Evolutionary conservation across 2,113 vertebrate species (phyloP).

Genomic region (Gracilinanus agilis): DNA sequence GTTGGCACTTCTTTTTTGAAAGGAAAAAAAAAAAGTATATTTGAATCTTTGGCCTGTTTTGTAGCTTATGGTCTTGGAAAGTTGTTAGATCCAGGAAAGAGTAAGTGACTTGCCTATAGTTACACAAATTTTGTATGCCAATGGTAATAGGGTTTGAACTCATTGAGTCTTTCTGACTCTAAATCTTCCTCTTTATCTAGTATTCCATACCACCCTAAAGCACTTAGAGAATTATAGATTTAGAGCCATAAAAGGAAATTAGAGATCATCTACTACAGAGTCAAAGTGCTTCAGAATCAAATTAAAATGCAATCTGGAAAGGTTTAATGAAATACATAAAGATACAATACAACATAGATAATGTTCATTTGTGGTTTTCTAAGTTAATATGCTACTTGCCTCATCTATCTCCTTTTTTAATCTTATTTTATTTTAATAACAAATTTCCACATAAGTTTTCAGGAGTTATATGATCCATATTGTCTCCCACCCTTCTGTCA

Average conservation of each 20-base stretch:
- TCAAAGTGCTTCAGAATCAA: neutral
- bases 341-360: neutral
- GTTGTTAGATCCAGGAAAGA: neutral
- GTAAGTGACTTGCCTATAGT: neutral
- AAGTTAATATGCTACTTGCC: neutral
- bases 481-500: no score
- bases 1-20: neutral
- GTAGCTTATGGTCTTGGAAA: neutral
- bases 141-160: neutral
- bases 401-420: no score
- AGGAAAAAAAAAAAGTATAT: neutral
- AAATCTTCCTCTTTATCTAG: neutral
- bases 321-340: neutral
- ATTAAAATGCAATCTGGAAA: neutral
- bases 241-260: neutral
- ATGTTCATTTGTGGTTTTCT: neutral
- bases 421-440: no score
- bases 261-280: neutral
- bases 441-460: no score
- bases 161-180: neutral
- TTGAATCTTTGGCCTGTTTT: neutral
- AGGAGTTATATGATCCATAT: no score
- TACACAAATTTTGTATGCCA: neutral
- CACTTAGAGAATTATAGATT: neutral
- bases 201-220: neutral